Evolutionary conservation across 2,113 vertebrate species (phyloP).

Genomic region (Zeus faber): DNA sequence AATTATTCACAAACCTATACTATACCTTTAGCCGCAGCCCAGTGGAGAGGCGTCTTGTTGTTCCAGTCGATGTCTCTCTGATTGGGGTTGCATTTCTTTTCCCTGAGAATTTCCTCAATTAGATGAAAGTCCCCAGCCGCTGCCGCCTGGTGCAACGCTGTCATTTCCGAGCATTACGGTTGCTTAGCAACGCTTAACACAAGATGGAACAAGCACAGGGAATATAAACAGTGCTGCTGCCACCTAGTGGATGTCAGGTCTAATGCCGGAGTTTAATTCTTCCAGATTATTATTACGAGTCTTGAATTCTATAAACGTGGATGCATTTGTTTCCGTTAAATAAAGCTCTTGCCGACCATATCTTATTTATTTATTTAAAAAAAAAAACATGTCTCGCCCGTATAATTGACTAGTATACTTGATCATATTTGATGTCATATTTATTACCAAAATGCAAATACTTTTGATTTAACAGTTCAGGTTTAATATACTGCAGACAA

Average conservation of each 20-base stretch:
- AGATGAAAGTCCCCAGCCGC: constrained; percentile 74
- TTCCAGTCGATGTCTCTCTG: constrained; percentile 86
- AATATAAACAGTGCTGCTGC: constrained; percentile 1
- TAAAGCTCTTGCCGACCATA: no score
- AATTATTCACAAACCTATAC: no score
- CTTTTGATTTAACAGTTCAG: no score
- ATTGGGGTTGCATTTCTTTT: constrained; percentile 79
- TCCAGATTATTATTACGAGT: not conserved
- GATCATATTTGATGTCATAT: no score
- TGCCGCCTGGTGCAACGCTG: constrained; percentile 85
- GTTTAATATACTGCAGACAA: no score
- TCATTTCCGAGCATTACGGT: constrained; percentile 63
- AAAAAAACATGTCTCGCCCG: no score
- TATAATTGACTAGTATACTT: no score
- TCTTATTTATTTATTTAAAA: no score
- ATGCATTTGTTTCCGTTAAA: no score
- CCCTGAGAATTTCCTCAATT: constrained; percentile 74
- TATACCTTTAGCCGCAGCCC: constrained; percentile 86
- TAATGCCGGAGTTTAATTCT: no score
- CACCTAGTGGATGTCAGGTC: constrained; percentile 29
- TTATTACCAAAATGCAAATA: no score
- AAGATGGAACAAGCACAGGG: not conserved
- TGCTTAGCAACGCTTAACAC: constrained; percentile 46
- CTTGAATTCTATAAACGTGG: no score
- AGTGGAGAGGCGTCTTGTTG: constrained; percentile 86